Evolutionary conservation across 2,797 vertebrate genomes (phyloP).

Genomic region (Myripristis murdjan): DNA sequence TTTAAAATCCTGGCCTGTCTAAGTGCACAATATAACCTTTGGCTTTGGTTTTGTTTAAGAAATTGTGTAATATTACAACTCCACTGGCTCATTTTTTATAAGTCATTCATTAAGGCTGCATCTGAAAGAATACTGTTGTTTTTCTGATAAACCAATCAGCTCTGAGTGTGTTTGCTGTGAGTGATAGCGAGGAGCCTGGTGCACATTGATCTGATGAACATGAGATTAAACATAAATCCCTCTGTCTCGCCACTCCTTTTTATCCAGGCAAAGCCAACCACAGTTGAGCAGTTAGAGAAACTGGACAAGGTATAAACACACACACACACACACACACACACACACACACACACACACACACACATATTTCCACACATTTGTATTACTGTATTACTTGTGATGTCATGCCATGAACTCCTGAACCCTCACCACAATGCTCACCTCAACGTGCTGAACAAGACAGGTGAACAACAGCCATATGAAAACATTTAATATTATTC

Average conservation of each 20-base stretch:
- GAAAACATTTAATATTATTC: too few species aligned
- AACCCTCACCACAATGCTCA: background rate
- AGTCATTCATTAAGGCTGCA: too few species aligned
- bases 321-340: background rate
- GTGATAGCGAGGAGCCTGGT: background rate
- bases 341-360: conserved; percentile 14
- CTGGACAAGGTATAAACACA: conserved; percentile 92
- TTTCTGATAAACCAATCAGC: background rate
- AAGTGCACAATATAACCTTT: too few species aligned
- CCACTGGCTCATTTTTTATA: too few species aligned
- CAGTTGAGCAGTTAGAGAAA: conserved; percentile 93
- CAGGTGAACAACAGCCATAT: too few species aligned
- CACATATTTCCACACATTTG: too few species aligned
- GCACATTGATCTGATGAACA: background rate
- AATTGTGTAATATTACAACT: too few species aligned
- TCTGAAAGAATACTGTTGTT: background rate
- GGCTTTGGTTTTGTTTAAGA: too few species aligned
- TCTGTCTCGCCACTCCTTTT: conserved; percentile 48
- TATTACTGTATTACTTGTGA: background rate
- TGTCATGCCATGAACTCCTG: background rate
- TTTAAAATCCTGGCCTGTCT: too few species aligned
- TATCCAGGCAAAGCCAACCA: conserved; percentile 91
- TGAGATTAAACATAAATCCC: background rate
- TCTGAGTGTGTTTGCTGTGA: conserved; percentile 5
- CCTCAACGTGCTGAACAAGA: too few species aligned